A percentile compares a stretch with the other conserved stretches of the same genome.
phyloP scores from a whole-genome alignment of 2,888 invertebrate species.

The Dascillus cervinus region DNA sequence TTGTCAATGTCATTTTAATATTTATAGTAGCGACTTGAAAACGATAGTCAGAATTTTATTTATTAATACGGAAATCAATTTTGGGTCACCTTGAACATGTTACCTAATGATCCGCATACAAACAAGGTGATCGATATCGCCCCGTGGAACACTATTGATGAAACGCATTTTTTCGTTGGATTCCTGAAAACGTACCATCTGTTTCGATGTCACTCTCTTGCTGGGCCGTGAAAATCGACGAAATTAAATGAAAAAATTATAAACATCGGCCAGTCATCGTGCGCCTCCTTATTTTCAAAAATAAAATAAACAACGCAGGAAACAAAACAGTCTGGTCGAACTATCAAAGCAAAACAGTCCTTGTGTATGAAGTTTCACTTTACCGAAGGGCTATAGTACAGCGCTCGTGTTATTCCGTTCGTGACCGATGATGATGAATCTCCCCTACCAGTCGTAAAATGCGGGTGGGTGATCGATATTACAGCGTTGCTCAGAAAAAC shows the following conservation, averaged over 20 bases:
- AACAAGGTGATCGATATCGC: constrained; percentile 12
- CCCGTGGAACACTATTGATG: too few species aligned
- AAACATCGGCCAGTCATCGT: too few species aligned
- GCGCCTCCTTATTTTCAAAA: constrained; percentile 3
- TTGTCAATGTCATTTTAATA: constrained; percentile 17
- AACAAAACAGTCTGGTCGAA: constrained; percentile 5
- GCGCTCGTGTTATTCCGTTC: constrained; percentile 18
- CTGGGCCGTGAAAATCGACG: too few species aligned
- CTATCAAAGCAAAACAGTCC: constrained; percentile 1
- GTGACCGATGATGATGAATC: constrained; percentile 20
- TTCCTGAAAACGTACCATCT: too few species aligned
- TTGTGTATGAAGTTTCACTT: constrained; percentile 16
- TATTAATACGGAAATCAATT: constrained; percentile 16
- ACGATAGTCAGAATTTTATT: constrained; percentile 6
- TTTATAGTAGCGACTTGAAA: constrained; percentile 13
- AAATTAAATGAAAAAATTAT: too few species aligned
- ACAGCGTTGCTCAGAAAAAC: constrained; percentile 4
- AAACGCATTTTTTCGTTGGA: too few species aligned
- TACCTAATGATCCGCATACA: constrained; percentile 8
- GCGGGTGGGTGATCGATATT: constrained; percentile 29
- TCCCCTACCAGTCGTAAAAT: constrained; percentile 21
- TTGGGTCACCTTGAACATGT: constrained; percentile 18
- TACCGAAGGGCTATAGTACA: too few species aligned
- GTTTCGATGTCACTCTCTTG: too few species aligned
- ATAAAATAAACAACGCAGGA: constrained; percentile 3